These are phyloP conservation scores for Leptodactylus fuscus DNA, from an alignment of 2,113 vertebrate species.

Conservation along the genomic window DNA sequence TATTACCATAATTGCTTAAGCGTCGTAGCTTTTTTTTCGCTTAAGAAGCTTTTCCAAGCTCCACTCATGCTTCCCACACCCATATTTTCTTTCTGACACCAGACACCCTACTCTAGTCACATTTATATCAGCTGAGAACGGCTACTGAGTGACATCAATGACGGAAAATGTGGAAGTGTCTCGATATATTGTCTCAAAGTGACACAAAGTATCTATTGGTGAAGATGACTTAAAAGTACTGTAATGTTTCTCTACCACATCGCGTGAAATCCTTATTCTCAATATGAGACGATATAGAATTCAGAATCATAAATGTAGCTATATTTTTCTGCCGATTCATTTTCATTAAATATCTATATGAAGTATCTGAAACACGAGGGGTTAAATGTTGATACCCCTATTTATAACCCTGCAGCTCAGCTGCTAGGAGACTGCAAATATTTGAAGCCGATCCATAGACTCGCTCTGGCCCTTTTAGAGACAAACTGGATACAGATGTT, in stretches of 20 bases:
- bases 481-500: slow-evolving; percentile 56
- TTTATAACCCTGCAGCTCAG: slow-evolving; percentile 30
- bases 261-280: no score
- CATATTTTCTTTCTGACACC: neutral
- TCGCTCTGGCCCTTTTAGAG: slow-evolving; percentile 47
- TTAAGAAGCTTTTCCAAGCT: slow-evolving; percentile 16
- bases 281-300: no score
- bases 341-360: no score
- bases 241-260: no score
- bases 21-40: neutral
- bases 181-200: slow-evolving; percentile 3
- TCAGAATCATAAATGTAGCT: no score
- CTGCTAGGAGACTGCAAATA: slow-evolving; percentile 58
- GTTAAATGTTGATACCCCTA: slow-evolving; percentile 38
- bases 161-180: neutral
- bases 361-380: neutral
- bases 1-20: slow-evolving; percentile 5
- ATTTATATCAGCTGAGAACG: neutral
- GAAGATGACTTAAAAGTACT: neutral
- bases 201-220: neutral
- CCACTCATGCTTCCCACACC: neutral
- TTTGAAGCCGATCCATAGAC: slow-evolving; percentile 39
- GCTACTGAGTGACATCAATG: slow-evolving; percentile 16
- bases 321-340: no score
- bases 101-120: neutral